Conservation (phyloP, 30 jellyfish, hydroid and myxozoan species). For the Mastigias papua region DNA sequence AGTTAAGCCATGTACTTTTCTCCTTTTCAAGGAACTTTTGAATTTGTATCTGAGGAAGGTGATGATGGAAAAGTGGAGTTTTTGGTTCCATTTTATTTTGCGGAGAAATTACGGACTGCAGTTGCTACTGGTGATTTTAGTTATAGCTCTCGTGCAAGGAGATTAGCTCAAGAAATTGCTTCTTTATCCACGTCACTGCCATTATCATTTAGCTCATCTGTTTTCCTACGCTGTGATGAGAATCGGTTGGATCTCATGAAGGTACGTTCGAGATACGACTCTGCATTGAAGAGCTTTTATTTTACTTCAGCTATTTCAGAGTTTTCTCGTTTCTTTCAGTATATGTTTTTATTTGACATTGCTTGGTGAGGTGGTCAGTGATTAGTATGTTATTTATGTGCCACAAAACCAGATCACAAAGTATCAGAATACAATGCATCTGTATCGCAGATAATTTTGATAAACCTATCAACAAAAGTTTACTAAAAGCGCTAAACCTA, state of each 20-base stretch:
- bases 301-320: too few relatives aligned
- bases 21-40: constrained; percentile 80
- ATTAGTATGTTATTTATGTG: too few relatives aligned
- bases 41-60: constrained; percentile 80
- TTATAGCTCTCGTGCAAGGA: constrained; percentile 84
- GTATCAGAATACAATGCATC: too few relatives aligned
- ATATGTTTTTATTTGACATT: too few relatives aligned
- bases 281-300: neutral
- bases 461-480: too few relatives aligned
- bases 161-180: constrained; percentile 98
- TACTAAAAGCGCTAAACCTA: too few relatives aligned
- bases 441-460: too few relatives aligned
- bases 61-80: constrained; percentile 93
- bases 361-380: too few relatives aligned
- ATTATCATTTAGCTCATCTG: constrained; percentile 89
- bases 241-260: constrained; percentile 96
- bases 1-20: too few relatives aligned
- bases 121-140: constrained; percentile 73
- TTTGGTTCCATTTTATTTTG: constrained; percentile 86
- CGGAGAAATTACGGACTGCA: constrained; percentile 71
- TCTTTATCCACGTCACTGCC: constrained; percentile 96
- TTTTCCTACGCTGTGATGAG: constrained; percentile 92
- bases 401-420: too few relatives aligned
- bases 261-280: constrained; percentile 33
- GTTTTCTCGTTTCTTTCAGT: too few relatives aligned